Base-by-base conservation (phyloP, 2,888 invertebrate species). In the Diarsia brunnea region DNA sequence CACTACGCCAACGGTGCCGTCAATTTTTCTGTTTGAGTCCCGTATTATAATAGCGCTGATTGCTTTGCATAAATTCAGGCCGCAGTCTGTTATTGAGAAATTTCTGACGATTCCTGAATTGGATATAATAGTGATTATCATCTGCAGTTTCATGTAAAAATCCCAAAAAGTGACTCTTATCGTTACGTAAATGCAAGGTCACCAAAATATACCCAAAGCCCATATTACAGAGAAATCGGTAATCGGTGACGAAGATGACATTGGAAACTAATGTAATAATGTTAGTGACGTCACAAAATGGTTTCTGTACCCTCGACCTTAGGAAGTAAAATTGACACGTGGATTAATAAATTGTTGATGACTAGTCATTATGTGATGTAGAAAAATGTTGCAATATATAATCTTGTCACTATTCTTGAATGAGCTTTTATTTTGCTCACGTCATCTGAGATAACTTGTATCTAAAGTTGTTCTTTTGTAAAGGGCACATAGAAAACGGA, bases 211-310 rank as follows among this genome's bases (percentile, higher is more conserved):
- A 55, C 55, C 31, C 21, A 67, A 66, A 76, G 12, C 45, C 27
- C 14, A 24, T 43, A 81, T n/a, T 47, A 76, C 47, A 64, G 69
- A 77, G 55, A 69, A 66, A 77, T 82, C 60, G 14, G 21, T 82
- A 82, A 77, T 61, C 45, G 45, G 63, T 79, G 82, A 82, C 61
- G 4, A 79, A 63, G 11, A 63, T 12, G 49, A 21, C 76, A 68
- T 69, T 75, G 79, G 68, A 75, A 58, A 53, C 51, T 19, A 27
- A n/a, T 47, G 19, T 49, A n/a, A 45, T 58, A 16, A 4, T 12
- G 24, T 24, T 69, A 4, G 0, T 81, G 63, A 75, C 75, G 63
- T 79, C 75, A 79, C 27, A 55, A 73, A 49, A 63, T 53, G 1
- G 14, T n/a, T 31, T 64, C 16, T 55, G 64, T 24, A 2, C 19